A percentile compares a stretch with the other conserved stretches of the same genome.
These are phyloP conservation scores for Rachycentron canadum DNA, from an alignment of 2,797 vertebrate genomes.

Conservation along the genomic window DNA sequence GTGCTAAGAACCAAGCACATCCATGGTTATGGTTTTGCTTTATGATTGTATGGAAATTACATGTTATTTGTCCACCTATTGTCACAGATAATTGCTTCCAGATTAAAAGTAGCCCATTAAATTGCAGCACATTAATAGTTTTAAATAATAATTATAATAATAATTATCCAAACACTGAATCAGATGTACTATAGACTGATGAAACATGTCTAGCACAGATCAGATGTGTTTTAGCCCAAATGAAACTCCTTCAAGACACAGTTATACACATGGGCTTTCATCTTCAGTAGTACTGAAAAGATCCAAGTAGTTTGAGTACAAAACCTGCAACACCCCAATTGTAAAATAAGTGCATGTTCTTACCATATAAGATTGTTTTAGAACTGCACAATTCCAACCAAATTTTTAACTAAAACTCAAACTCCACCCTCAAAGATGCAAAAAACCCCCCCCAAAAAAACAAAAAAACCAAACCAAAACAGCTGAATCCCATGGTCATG, in stretches of 20 bases:
- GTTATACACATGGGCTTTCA: too few relatives aligned
- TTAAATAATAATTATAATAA: too few relatives aligned
- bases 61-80: slow-evolving; percentile 44
- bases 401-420: not conserved
- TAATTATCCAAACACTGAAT: not conserved
- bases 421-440: not conserved
- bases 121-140: not conserved
- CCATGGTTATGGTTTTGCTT: slow-evolving; percentile 31
- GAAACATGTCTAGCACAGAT: not conserved
- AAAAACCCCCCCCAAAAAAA: not conserved
- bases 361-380: not conserved
- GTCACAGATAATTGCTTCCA: not conserved
- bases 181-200: not conserved
- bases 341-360: not conserved
- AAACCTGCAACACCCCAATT: not conserved
- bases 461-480: not conserved
- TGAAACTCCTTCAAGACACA: not conserved
- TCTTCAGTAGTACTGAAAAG: not conserved
- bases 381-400: not conserved
- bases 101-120: not conserved
- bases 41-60: slow-evolving; percentile 21
- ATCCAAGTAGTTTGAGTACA: not conserved
- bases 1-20: slow-evolving; percentile 25
- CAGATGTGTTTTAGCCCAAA: not conserved
- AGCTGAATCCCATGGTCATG: not conserved